Percentiles rank a stretch among this genome's conserved stretches.
Evolutionary conservation across 2,888 invertebrate species (phyloP).

Genomic region (Pasiphila rectangulata): DNA sequence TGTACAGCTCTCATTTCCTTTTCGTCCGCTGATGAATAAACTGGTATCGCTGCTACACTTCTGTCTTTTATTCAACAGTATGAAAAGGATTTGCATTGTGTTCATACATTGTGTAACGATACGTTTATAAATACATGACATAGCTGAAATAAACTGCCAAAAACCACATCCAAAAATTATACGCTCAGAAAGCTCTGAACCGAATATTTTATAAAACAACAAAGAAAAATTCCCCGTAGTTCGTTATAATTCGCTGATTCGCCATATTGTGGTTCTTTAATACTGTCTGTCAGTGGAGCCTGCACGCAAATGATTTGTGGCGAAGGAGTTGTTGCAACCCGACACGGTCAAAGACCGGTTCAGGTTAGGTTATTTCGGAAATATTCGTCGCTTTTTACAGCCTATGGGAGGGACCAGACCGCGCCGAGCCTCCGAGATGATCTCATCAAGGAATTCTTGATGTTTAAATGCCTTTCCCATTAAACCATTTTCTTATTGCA

Average conservation of each 20-base stretch:
- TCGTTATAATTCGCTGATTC: constrained; percentile 28
- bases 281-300: constrained; percentile 37
- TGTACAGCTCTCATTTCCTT: too few relatives aligned
- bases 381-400: constrained; percentile 57
- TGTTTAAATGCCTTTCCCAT: constrained; percentile 39
- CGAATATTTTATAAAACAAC: constrained; percentile 2
- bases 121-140: not conserved
- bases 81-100: too few relatives aligned
- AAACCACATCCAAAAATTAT: not conserved
- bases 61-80: too few relatives aligned
- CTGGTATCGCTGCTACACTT: too few relatives aligned
- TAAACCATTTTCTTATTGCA: constrained; percentile 37
- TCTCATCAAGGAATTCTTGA: constrained; percentile 61
- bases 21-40: too few relatives aligned
- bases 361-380: constrained; percentile 65
- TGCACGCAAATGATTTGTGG: constrained; percentile 61
- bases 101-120: not conserved
- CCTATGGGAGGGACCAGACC: constrained; percentile 41
- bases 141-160: not conserved
- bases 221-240: constrained; percentile 22
- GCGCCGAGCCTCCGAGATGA: constrained; percentile 51
- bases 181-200: constrained; percentile 3
- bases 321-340: constrained; percentile 50
- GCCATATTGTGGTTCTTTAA: constrained; percentile 24
- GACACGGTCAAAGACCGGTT: constrained; percentile 75